Conservation (phyloP, 2,113 vertebrate genomes). For the Podocnemis expansa region DNA sequence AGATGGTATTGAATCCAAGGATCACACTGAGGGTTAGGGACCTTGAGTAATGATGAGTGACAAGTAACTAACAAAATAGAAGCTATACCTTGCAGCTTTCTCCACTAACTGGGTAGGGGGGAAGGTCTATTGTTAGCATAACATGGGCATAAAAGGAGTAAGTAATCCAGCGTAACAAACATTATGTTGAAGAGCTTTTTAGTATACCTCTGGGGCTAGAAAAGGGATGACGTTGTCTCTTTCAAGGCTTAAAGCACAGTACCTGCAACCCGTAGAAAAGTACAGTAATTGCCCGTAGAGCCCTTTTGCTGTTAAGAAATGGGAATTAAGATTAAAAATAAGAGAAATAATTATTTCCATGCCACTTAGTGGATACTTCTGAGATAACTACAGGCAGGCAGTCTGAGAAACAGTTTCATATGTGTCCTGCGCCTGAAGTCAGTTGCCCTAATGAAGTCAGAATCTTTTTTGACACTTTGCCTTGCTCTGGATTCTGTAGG, state of each 20-base stretch:
- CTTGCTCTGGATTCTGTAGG: neutral
- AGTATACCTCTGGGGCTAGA: neutral
- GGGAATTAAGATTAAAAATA: neutral
- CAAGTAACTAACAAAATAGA: neutral
- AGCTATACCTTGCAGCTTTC: neutral
- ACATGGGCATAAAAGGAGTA: neutral
- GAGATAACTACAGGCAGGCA: neutral
- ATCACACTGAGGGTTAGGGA: neutral
- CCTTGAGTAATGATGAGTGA: neutral
- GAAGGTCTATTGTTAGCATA: neutral
- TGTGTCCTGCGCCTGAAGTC: neutral
- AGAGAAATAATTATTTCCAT: neutral
- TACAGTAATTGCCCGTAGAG: neutral
- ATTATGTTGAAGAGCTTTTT: neutral
- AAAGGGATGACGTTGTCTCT: neutral
- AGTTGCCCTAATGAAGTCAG: neutral
- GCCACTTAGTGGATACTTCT: neutral
- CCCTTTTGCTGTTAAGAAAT: accelerated
- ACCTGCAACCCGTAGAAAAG: neutral
- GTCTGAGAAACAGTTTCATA: neutral
- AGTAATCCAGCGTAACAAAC: accelerated
- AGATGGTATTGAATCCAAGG: neutral
- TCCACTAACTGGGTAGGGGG: neutral
- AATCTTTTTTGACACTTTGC: neutral
- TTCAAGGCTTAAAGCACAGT: neutral